A percentile compares a stretch with the other conserved stretches of the same genome.
These are phyloP conservation scores for Cyclopterus lumpus DNA, from an alignment of 2,797 vertebrate genomes.

Conservation along the genomic window DNA sequence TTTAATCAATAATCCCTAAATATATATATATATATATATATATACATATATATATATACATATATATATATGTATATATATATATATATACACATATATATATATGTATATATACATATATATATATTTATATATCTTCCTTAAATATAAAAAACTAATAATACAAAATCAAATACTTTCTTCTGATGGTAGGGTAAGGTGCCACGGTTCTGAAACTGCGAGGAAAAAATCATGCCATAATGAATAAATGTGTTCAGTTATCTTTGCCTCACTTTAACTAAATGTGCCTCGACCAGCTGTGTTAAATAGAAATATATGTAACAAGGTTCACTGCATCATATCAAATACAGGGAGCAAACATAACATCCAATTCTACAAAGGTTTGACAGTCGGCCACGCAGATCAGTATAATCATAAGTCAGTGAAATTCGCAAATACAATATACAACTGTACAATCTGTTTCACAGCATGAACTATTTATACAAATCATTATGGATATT, in stretches of 20 bases:
- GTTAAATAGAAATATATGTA: slow-evolving; percentile 8
- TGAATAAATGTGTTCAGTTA: background rate
- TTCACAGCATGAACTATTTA: slow-evolving; percentile 6
- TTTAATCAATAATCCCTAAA: background rate
- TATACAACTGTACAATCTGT: background rate
- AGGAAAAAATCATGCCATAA: background rate
- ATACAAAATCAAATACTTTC: background rate
- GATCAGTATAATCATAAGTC: slow-evolving; percentile 15
- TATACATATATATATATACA: too few relatives aligned
- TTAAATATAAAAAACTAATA: background rate
- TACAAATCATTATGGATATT: background rate
- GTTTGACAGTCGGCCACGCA: slow-evolving; percentile 4
- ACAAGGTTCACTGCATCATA: slow-evolving; percentile 14
- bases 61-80: too few relatives aligned
- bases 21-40: too few relatives aligned
- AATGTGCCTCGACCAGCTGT: background rate
- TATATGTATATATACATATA: too few relatives aligned
- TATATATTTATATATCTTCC: too few relatives aligned
- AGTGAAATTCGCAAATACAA: slow-evolving; percentile 16
- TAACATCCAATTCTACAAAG: slow-evolving; percentile 13
- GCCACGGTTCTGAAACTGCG: background rate
- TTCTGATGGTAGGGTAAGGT: background rate
- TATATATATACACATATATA: too few relatives aligned
- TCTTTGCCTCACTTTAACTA: slow-evolving; percentile 1
- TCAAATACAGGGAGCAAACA: slow-evolving; percentile 19